These are phyloP conservation scores for Glandiceps talaboti DNA, from an alignment of 53 echinoderm and acorn worm species.

Conservation along the genomic window DNA sequence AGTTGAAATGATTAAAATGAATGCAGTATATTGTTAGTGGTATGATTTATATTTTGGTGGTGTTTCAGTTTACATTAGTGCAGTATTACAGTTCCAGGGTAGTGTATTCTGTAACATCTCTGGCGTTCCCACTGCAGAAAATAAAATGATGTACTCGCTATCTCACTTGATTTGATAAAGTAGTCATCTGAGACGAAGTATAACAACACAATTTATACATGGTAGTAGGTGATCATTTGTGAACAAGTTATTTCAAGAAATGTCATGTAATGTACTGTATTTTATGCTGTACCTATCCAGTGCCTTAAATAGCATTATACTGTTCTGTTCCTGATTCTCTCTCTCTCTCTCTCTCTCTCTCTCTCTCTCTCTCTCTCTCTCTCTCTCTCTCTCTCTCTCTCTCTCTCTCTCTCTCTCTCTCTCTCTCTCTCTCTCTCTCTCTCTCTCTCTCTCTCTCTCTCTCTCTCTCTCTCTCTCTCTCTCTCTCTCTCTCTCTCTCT, in stretches of 20 bases:
- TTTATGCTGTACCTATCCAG: no score
- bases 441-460: background rate
- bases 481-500: background rate
- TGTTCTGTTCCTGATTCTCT: no score
- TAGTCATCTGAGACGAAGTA: background rate
- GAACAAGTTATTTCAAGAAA: no score
- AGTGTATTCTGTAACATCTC: background rate
- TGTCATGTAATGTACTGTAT: no score
- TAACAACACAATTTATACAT: background rate
- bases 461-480: background rate
- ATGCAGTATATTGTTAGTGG: no score
- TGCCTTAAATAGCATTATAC: no score
- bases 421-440: background rate
- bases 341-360: background rate
- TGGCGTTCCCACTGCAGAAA: constrained; percentile 1
- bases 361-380: background rate
- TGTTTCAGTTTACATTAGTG: no score
- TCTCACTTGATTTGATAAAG: background rate
- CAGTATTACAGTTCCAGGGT: background rate
- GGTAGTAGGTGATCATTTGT: background rate
- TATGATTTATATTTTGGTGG: no score
- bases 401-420: background rate
- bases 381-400: background rate
- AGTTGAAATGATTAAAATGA: no score
- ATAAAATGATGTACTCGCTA: background rate